Percentiles rank a stretch among this genome's conserved stretches.
phyloP scores from a whole-genome alignment of 2,797 vertebrate species.

The Miichthys miiuy region DNA sequence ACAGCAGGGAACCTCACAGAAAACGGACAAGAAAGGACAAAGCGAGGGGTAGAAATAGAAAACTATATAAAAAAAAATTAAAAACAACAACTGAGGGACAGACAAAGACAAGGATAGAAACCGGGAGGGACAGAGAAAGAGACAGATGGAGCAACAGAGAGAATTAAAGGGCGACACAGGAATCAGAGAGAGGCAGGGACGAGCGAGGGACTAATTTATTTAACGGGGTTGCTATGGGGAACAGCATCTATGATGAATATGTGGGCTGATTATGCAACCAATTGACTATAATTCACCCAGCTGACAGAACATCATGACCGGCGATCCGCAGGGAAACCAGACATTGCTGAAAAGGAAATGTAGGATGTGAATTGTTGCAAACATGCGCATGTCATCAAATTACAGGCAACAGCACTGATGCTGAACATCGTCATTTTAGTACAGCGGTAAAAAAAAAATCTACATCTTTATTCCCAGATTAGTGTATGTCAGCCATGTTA shows the following conservation, averaged over 20 bases:
- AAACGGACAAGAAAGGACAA: constrained; percentile 57
- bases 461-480: neutral
- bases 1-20: constrained; percentile 22
- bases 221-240: constrained; percentile 84
- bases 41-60: constrained; percentile 27
- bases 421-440: neutral
- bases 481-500: constrained; percentile 3
- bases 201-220: constrained; percentile 81
- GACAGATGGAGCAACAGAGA: constrained; percentile 32
- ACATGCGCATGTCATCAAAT: constrained; percentile 35
- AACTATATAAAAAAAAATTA: constrained; percentile 14
- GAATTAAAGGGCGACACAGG: constrained; percentile 38
- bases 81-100: constrained; percentile 30
- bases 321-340: constrained; percentile 46
- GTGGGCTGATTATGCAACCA: constrained; percentile 85
- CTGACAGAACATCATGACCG: constrained; percentile 75
- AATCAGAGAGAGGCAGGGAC: constrained; percentile 37
- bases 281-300: constrained; percentile 84
- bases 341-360: constrained; percentile 18
- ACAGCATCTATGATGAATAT: constrained; percentile 82
- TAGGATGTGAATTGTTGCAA: neutral
- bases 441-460: neutral
- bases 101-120: constrained; percentile 38
- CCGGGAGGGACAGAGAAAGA: constrained; percentile 30
- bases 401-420: neutral